These are phyloP conservation scores for Drosophila paramelanica DNA, from an alignment of 2,888 invertebrate genomes.

Conservation along the genomic window DNA sequence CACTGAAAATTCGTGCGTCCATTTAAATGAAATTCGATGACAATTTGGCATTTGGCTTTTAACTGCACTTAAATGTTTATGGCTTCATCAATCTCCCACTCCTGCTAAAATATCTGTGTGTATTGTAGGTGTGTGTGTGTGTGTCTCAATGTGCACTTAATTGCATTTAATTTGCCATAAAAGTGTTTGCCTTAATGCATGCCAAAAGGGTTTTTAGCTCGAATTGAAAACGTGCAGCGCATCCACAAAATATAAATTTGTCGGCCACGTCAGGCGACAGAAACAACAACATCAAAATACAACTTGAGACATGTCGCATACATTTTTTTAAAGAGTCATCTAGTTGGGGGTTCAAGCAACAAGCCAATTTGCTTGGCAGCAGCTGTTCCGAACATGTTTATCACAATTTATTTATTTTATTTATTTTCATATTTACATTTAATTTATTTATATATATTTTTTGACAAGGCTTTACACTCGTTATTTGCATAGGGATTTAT, in stretches of 20 bases:
- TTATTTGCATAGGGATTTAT: constrained; percentile 40
- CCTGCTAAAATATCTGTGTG: background rate
- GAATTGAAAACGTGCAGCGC: constrained; percentile 72
- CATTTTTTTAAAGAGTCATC: constrained; percentile 29
- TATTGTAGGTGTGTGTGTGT: background rate
- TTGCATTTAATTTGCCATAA: constrained; percentile 76
- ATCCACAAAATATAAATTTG: constrained; percentile 54
- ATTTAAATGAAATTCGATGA: constrained; percentile 19
- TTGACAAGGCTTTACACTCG: constrained; percentile 37
- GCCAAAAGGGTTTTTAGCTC: constrained; percentile 59
- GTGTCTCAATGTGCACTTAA: constrained; percentile 53
- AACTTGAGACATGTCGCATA: constrained; percentile 1
- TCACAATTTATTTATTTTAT: constrained; percentile 14
- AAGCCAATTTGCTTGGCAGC: constrained; percentile 1
- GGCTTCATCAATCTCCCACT: constrained; percentile 44
- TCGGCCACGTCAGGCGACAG: constrained; percentile 31
- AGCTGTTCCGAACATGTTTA: constrained; percentile 34
- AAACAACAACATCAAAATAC: constrained; percentile 10
- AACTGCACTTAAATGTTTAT: constrained; percentile 57
- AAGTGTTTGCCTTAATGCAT: constrained; percentile 58
- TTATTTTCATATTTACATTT: constrained; percentile 24
- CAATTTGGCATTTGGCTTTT: constrained; percentile 37
- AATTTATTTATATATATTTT: constrained; percentile 16
- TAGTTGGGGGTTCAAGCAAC: constrained; percentile 11
- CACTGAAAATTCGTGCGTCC: constrained; percentile 18